A percentile compares a stretch with the other conserved stretches of the same genome.
These are phyloP conservation scores for Xerus inauris DNA, from an alignment of 2,113 vertebrate species.

Conservation along the genomic window DNA sequence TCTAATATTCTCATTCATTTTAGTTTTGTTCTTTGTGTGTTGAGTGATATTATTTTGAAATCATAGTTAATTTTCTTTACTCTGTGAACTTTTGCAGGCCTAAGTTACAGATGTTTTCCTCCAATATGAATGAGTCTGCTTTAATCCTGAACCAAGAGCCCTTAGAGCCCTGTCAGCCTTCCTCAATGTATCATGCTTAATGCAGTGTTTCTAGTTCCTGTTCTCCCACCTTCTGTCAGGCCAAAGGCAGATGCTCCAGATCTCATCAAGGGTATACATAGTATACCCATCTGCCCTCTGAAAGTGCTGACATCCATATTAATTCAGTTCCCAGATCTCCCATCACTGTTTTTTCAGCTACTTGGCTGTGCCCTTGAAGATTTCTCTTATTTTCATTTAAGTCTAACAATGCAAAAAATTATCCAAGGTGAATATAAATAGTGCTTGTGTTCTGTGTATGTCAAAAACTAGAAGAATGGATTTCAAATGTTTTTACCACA, in stretches of 20 bases:
- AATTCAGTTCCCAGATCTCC: background rate
- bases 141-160: background rate
- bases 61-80: background rate
- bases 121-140: background rate
- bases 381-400: background rate
- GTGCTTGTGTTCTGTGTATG: too few relatives aligned
- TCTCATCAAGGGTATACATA: fast-evolving
- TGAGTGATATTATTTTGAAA: background rate
- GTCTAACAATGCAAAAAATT: background rate
- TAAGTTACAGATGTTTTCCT: background rate
- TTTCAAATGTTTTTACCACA: background rate
- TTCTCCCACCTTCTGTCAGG: background rate
- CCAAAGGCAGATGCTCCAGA: background rate
- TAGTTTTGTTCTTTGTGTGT: background rate
- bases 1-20: background rate
- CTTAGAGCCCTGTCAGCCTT: fast-evolving
- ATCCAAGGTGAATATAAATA: background rate
- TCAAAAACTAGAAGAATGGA: background rate
- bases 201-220: background rate
- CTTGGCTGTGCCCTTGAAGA: background rate
- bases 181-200: background rate
- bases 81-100: background rate
- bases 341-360: background rate
- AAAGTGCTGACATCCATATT: background rate
- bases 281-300: too few relatives aligned